Conservation (phyloP, 2,888 invertebrate species). For the Shargacucullia verbasci region DNA sequence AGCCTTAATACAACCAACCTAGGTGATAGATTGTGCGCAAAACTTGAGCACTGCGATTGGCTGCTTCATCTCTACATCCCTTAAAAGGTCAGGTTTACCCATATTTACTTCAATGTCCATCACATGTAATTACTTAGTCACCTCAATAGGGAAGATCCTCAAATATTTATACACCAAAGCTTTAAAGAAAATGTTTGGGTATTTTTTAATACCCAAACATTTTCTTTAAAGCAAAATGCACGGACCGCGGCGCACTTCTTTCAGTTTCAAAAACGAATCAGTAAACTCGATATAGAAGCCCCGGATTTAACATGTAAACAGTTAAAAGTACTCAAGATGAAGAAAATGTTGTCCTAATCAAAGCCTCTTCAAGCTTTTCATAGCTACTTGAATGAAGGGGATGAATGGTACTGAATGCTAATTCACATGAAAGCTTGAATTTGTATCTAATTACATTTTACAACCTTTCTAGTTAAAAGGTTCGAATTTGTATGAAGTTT, state of each 20-base stretch:
- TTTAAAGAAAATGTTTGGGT: no score
- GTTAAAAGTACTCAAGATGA: conserved; percentile 52
- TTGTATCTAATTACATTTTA: conserved; percentile 59
- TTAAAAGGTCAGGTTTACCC: no score
- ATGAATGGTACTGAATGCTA: conserved; percentile 74
- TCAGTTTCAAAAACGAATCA: conserved; percentile 26
- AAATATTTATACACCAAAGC: background rate
- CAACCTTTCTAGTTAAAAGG: conserved; percentile 45
- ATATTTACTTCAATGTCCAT: background rate
- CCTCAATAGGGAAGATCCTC: background rate
- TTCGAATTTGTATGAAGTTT: conserved; percentile 22
- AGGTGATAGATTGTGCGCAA: no score
- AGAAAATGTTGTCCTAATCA: conserved; percentile 76
- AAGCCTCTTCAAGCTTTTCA: conserved; percentile 66
- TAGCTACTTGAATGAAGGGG: conserved; percentile 73
- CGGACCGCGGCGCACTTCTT: conserved; percentile 25
- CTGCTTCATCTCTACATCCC: no score
- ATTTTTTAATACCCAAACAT: background rate
- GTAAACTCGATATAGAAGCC: conserved; percentile 47
- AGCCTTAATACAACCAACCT: no score
- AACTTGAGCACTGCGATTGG: no score
- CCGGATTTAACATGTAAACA: conserved; percentile 37
- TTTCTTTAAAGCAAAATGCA: conserved; percentile 23
- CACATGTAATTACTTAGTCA: conserved; percentile 27
- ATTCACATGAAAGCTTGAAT: conserved; percentile 63